These are phyloP conservation scores for Xanthia togata DNA, from an alignment of 2,888 invertebrate species.

Conservation along the genomic window DNA sequence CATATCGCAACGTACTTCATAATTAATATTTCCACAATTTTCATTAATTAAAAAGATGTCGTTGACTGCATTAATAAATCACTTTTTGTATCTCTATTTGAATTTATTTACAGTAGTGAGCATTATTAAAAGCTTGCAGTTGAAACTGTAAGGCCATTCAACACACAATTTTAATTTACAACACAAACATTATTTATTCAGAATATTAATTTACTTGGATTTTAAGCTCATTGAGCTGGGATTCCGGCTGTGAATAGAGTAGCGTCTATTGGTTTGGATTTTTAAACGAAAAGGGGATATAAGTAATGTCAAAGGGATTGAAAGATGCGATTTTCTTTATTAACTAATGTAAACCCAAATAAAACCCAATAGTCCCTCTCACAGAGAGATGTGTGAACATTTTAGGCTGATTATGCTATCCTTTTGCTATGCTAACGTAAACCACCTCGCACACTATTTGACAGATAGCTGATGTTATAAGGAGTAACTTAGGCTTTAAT, in stretches of 20 bases:
- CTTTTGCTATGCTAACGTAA: too few relatives aligned
- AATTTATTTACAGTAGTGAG: constrained; percentile 28
- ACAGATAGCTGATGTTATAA: too few relatives aligned
- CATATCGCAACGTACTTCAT: constrained; percentile 11
- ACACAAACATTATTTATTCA: constrained; percentile 30
- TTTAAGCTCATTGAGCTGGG: constrained; percentile 10
- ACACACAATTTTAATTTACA: constrained; percentile 45
- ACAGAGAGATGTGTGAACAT: too few relatives aligned
- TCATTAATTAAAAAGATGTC: constrained; percentile 55
- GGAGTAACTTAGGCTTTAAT: too few relatives aligned
- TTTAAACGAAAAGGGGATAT: not conserved
- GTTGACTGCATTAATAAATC: constrained; percentile 49
- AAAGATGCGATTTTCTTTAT: not conserved
- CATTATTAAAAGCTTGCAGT: constrained; percentile 43
- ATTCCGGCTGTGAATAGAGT: not conserved
- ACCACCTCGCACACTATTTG: not conserved
- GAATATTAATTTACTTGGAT: constrained; percentile 29
- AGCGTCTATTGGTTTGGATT: not conserved
- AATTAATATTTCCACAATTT: constrained; percentile 26
- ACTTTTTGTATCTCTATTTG: constrained; percentile 28
- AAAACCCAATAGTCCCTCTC: too few relatives aligned
- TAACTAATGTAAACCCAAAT: not conserved
- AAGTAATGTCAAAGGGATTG: not conserved
- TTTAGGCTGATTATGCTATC: too few relatives aligned
- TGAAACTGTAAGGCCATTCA: constrained; percentile 28